Base-by-base conservation (phyloP, 1,140 invertebrate genomes). In the Lepidurus arcticus region DNA sequence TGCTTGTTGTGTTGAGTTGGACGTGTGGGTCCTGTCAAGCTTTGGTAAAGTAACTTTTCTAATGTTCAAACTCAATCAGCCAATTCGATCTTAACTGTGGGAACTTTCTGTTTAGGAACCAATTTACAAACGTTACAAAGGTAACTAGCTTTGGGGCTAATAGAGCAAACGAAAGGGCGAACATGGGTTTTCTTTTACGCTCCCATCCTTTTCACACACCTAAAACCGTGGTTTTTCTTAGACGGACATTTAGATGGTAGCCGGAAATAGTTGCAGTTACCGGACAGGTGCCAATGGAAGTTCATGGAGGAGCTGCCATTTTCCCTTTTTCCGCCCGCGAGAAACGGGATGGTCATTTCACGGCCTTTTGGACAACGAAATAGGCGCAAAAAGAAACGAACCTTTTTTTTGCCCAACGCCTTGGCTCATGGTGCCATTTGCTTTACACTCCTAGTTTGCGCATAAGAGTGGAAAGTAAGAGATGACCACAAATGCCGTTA, bases 241-340 rank as follows among this genome's bases (percentile, higher is more conserved):
- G 6, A 16, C 13, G 21, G 16, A 65, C 16, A 21, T 65, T 65
- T 13, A 9, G 53, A 65, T 65, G 53, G 53, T n/a, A 65, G 34
- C 53, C 53, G 53, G 53, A 65, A 65, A 65, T 21, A 65, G 13
- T 34, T 7, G 53, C 53, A 65, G 53, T 65, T 65, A 65, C 53
- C 53, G 53, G 53, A 10, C 53, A 65, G 53, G 53, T 65, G 53
- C 53, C 53, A 65, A 65, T 65, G 53, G 53, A 65, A 65, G 53
- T 65, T 21, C 53, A 65, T 65, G 21, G 16, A 65, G 9, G 53
- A 9, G 21, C 8, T 21, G 6, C 16, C 16, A 65, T 16, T 65
- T 65, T 9, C 53, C 53, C 21, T 13, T 13, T 13, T 21, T 13
- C 53, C 2, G 21, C 21, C 21, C 13, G 53, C 53, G 53, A 65